A percentile compares a stretch with the other conserved stretches of the same genome.
Conservation (phyloP, 1,140 invertebrate species). For the Solenopsis fugax region DNA sequence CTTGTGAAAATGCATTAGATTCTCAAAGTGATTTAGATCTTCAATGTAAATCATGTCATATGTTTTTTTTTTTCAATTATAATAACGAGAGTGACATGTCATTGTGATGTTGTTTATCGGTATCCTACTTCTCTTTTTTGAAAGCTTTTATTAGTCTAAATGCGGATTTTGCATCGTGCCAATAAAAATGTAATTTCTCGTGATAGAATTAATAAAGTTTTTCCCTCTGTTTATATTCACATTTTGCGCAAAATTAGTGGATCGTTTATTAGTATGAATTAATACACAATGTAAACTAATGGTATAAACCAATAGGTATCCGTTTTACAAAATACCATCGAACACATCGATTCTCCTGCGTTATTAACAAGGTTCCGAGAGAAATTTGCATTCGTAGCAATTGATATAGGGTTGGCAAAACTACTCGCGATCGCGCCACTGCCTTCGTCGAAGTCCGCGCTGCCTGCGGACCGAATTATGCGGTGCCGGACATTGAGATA, state of each 20-base stretch:
- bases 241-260: background rate
- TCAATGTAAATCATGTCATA: background rate
- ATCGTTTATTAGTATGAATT: background rate
- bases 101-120: background rate
- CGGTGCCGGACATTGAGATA: conserved; percentile 31
- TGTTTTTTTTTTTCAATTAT: background rate
- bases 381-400: conserved; percentile 43
- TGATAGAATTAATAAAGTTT: conserved; percentile 5
- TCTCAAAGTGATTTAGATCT: background rate
- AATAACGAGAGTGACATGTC: background rate
- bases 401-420: conserved; percentile 34
- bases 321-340: conserved; percentile 18
- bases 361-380: conserved; percentile 32
- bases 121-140: background rate
- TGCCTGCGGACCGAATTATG: conserved; percentile 36
- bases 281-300: background rate
- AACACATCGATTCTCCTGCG: conserved; percentile 10
- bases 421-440: conserved; percentile 6
- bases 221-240: background rate
- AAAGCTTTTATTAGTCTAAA: background rate
- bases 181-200: background rate
- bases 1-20: background rate
- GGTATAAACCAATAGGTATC: conserved; percentile 1
- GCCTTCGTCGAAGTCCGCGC: conserved; percentile 27
- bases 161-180: background rate